Percentiles rank a stretch among this genome's conserved stretches.
These are phyloP conservation scores for Drosophila nigromelanica DNA, from an alignment of 1,140 invertebrate genomes.

Conservation along the genomic window DNA sequence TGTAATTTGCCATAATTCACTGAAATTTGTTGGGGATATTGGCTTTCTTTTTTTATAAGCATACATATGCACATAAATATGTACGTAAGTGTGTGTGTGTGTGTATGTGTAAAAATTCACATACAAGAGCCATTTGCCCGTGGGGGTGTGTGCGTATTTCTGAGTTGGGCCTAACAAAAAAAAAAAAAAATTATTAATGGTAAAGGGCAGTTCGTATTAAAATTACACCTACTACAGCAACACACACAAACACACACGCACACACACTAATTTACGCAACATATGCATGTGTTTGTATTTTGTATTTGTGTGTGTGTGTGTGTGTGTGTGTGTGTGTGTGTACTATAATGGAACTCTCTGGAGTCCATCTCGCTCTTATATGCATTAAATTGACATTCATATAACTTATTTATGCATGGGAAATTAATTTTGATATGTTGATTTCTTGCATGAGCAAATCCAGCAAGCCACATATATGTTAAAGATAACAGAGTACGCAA, in stretches of 20 bases:
- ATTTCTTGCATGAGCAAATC: constrained; percentile 76
- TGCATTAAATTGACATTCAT: constrained; percentile 81
- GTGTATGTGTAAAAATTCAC: constrained; percentile 18
- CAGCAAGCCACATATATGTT: constrained; percentile 30
- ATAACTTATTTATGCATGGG: constrained; percentile 81
- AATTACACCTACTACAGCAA: constrained; percentile 63
- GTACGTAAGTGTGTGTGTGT: constrained; percentile 4
- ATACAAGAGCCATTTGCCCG: constrained; percentile 1
- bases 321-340: constrained; percentile 21
- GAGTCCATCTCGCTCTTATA: constrained; percentile 24
- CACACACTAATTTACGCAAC: constrained; percentile 24
- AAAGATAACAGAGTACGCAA: not conserved
- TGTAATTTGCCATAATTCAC: constrained; percentile 82
- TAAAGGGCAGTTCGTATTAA: constrained; percentile 67
- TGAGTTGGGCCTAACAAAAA: constrained; percentile 27
- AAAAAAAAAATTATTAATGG: constrained; percentile 68
- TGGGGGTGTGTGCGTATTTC: constrained; percentile 23
- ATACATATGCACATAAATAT: constrained; percentile 17
- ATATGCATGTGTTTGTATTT: constrained; percentile 3
- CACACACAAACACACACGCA: constrained; percentile 1
- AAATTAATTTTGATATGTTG: constrained; percentile 81
- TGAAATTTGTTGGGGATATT: constrained; percentile 80
- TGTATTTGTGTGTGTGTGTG: constrained; percentile 29
- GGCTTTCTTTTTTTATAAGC: constrained; percentile 54
- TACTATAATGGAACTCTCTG: constrained; percentile 26